Evolutionary conservation across 1,140 invertebrate genomes (phyloP), one percentile per base, ranked within the genome.

Genomic region (Ips nitidus): DNA sequence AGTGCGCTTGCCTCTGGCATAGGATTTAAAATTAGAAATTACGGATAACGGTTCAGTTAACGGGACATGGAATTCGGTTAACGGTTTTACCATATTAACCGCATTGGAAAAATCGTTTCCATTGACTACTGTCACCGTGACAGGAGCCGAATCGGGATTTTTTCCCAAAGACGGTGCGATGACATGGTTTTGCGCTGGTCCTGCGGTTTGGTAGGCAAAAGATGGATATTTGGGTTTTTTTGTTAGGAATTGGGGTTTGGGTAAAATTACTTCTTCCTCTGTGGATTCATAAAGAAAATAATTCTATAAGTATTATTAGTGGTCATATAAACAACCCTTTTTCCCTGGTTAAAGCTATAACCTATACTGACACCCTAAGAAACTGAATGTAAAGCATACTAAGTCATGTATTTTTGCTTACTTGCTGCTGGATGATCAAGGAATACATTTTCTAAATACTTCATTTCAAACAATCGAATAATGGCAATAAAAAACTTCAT

Each of bases 391-490:
- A 22, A 22, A 22, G 22, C 0, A 22, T 22, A 22, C 22, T 22
- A 22, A 22, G 22, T 22, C 22, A 22, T 22, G 22, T 22, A 22
- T 22, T 22, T 22, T 2, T 6, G 22, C 47, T 68, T 64, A 73
- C 72, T 60, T 39, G 55, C 66, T 58, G 40, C 59, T 37, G 60
- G 22, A 52, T 69, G 53, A 8, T 77, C 73, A n/a, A 70, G 60
- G 36, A 75, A 75, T n/a, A 77, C 45, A 41, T 73, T 71, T 71
- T 77, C 74, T 5, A 80, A 60, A 36, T 73, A 73, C 56, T 69
- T 68, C 64, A 81, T 77, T 70, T 79, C 70, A 66, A 81, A 78
- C 52, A 78, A 59, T 70, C 78, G 80, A 1, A 78, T 75, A 41
- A 77, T 74, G 6, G 75, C 79, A 43, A 78, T 64, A 3, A 81